Base-by-base conservation (phyloP, 2,113 vertebrate species). In the Hucho hucho region DNA sequence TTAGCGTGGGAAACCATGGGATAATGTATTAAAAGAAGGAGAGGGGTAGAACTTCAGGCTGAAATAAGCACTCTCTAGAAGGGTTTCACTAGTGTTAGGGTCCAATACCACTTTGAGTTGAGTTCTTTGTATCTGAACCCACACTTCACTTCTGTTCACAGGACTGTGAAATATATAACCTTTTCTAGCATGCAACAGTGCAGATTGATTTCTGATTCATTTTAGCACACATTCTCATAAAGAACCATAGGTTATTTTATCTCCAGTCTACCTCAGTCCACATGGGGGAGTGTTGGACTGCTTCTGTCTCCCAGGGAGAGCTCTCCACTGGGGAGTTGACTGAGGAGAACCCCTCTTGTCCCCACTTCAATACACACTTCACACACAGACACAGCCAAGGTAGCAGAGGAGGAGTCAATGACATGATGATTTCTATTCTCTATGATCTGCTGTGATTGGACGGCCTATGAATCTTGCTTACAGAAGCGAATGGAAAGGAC, bases 331-430 rank as follows among this genome's bases (percentile, higher is more conserved):
- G 37, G 37, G 9, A 43, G 37, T 43, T 43, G 37, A 43, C 37
- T 43, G 37, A 11, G 37, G 37, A 43, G 37, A 43, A 43, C 9
- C 2, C 37, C 37, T 2, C 9, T 12, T 73, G 58, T 72, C 81
- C 82, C 81, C 73, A 69, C 73, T 79, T 84, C 80, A 82, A 77
- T 80, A 73, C 84, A 80, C 78, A 81, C 83, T 84, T 64, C 70
- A 88, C 79, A 87, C 85, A 73, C 72, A 75, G 72, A 80, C 37
- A 43, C 9, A 43, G 37, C 37, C 37, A 43, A 43, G 37, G 16
- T 32, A 7, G 64, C n/a, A 66, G 64, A 29, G 26, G 64, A 66
- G 24, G 4, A 66, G 64, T 32, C 64, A 14, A 16, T 26, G 24
- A n/a, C 22, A 67, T 25, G 22, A 56, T 4, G 56, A 43, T 76